Base-by-base conservation (phyloP, 2,113 vertebrate genomes). In the Leucosticte australis region DNA sequence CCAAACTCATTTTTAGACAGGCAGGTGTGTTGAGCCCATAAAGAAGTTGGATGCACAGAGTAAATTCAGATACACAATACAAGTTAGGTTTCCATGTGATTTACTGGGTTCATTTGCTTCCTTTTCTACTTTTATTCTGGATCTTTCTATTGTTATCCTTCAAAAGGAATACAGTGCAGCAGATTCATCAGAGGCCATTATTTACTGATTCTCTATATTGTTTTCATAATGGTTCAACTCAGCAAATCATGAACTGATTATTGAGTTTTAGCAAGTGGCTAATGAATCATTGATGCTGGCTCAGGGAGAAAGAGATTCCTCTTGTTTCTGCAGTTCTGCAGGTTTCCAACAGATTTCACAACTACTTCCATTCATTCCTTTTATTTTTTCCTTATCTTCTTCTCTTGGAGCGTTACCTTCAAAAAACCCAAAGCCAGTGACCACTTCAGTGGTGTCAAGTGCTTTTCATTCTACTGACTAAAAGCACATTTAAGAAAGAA, bases 221-320 rank as follows among this genome's bases (percentile, higher is more conserved):
- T 96, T 97, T 96, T 96, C 90, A 27, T 93, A 87, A 94, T 93
- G 93, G 86, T 95, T 94, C 84, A 95, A 95, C 93, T 95, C 95
- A 95, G 90, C 83, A 93, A 94, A 95, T 97, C 88, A 93, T 76
- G 79, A 95, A 94, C 88, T 91, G 96, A 93, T 96, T 94, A 97
- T 62, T 92, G 93, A 96, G 86, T 96, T 96, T 93, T 84, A 96
- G 94, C 92, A 94, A 96, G 90, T 93, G 92, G 92, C 94, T 96
- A 94, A 97, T 96, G 95, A 96, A 96, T 97, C 93, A 96, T 90
- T 95, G 93, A 85, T 96, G 94, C 92, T 94, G 83, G 86, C 93
- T 95, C 83, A 93, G 94, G 67, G 64, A 96, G 90, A 95, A 92
- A 73, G 39, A 75, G 80, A 89, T 70, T 93, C 92, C 65, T 86